phyloP scores from a whole-genome alignment of 2,113 vertebrate species.

The Rattus rattus region DNA sequence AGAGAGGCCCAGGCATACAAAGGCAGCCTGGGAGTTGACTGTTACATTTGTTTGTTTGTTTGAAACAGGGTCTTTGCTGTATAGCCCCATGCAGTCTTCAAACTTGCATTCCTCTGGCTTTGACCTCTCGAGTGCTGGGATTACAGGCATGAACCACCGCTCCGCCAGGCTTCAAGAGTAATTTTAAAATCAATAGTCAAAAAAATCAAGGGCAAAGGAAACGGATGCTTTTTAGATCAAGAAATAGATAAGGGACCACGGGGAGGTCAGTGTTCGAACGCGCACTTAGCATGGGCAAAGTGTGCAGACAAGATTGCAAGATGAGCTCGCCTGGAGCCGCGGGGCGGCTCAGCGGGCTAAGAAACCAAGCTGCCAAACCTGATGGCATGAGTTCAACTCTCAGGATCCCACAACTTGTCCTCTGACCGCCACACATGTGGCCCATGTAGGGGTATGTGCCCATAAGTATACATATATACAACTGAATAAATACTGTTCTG shows the following conservation, averaged over 20 bases:
- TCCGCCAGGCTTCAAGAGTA: background rate
- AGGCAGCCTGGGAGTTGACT: background rate
- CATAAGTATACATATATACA: background rate
- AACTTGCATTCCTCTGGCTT: background rate
- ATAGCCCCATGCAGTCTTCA: background rate
- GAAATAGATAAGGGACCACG: background rate
- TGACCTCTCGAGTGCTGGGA: background rate
- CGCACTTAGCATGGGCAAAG: too few relatives aligned
- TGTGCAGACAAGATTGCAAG: background rate
- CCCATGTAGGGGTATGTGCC: background rate
- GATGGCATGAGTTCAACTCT: background rate
- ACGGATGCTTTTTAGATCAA: background rate
- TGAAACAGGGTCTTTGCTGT: background rate
- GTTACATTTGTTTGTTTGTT: background rate
- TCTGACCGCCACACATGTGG: background rate
- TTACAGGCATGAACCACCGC: background rate
- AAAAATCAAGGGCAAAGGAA: background rate
- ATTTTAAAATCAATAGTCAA: background rate
- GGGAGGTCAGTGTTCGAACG: background rate
- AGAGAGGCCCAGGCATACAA: accelerated
- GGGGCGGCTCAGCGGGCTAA: background rate
- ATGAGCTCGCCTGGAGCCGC: too few relatives aligned
- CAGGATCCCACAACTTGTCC: background rate
- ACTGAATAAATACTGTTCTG: background rate
- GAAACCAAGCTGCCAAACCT: background rate